These are phyloP conservation scores for Sebastolobus altivelis DNA, from an alignment of 2,797 vertebrate genomes.

Conservation along the genomic window DNA sequence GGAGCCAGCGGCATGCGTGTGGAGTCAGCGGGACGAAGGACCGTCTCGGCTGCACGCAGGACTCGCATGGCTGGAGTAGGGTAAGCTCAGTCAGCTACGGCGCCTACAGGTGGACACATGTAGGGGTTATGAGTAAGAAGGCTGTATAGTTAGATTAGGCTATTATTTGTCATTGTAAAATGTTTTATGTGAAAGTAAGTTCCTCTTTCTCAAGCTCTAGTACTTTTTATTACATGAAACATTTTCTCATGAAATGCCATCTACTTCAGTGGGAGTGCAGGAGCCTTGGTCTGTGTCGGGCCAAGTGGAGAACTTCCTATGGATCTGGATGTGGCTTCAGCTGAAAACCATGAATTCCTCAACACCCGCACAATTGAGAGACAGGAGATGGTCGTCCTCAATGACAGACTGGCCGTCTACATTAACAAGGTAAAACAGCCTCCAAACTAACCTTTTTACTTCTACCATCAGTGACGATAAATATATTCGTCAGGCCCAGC, in stretches of 20 bases:
- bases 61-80: constrained; percentile 71
- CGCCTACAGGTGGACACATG: not conserved
- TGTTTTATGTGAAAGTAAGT: not conserved
- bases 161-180: not conserved
- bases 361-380: constrained; percentile 77
- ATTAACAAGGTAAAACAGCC: constrained; percentile 78
- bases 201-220: not conserved
- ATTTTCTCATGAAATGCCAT: constrained; percentile 1
- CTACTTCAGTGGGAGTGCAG: constrained; percentile 64
- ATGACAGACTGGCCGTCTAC: constrained; percentile 85
- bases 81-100: constrained; percentile 61
- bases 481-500: constrained; percentile 17
- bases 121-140: not conserved
- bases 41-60: constrained; percentile 75
- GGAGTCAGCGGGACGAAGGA: constrained; percentile 78
- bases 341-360: constrained; percentile 83
- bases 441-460: not conserved
- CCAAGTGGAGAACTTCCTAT: constrained; percentile 65
- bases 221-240: not conserved
- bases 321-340: constrained; percentile 81
- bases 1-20: constrained; percentile 59
- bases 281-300: constrained; percentile 74
- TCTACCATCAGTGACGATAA: not conserved
- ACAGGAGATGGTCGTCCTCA: constrained; percentile 82
- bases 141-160: not conserved